Evolutionary conservation across 2,888 invertebrate species (phyloP).

Genomic region (Microdon myrmicae): DNA sequence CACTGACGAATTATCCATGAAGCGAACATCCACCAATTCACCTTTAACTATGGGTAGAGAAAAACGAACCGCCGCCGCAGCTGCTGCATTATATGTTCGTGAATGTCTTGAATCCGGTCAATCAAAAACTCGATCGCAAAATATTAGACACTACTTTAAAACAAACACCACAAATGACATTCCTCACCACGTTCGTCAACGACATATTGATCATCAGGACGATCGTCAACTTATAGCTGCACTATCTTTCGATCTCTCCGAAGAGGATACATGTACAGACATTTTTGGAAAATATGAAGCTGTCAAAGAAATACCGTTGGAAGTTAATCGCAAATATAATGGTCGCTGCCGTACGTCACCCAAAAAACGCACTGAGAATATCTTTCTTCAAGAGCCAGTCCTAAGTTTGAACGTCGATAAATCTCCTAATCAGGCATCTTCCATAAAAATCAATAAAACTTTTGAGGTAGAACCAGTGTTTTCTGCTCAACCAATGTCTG

Average conservation of each 20-base stretch:
- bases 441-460: constrained; percentile 65
- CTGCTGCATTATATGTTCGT: constrained; percentile 29
- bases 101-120: constrained; percentile 34
- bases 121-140: constrained; percentile 56
- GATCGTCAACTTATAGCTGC: constrained; percentile 42
- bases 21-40: constrained; percentile 9
- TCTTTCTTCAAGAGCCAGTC: constrained; percentile 66
- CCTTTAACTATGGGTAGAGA: constrained; percentile 16
- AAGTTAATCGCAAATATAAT: constrained; percentile 34
- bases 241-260: constrained; percentile 50
- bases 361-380: constrained; percentile 59
- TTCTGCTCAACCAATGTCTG: constrained; percentile 60
- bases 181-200: constrained; percentile 14
- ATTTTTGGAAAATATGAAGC: constrained; percentile 38
- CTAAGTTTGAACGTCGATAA: constrained; percentile 66
- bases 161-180: constrained; percentile 54
- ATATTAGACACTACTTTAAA: constrained; percentile 64
- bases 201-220: constrained; percentile 13
- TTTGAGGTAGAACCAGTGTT: constrained; percentile 63
- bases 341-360: constrained; percentile 36
- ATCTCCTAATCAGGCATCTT: constrained; percentile 65
- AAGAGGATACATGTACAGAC: constrained; percentile 54
- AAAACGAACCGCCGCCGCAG: constrained; percentile 24
- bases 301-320: constrained; percentile 35
- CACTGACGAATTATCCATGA: constrained; percentile 1